Base-by-base conservation (phyloP, 1,140 invertebrate species). In the Tribolium madens region DNA sequence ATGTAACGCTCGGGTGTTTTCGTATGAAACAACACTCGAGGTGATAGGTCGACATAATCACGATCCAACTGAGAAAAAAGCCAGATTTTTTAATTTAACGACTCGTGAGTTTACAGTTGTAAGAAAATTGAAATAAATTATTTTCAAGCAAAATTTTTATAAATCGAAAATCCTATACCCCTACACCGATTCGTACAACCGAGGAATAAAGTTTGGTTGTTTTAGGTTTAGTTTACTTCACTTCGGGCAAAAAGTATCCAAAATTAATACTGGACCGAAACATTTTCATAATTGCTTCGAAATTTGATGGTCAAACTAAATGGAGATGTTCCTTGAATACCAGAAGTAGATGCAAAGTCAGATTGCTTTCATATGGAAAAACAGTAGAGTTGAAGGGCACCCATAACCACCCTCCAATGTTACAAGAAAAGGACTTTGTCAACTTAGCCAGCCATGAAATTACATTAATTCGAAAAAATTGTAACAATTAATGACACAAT, bases 321-420 rank as follows among this genome's bases (percentile, higher is more conserved):
- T 84, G 83, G 83, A 76, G 81, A 18, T 84, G 83, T 42, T 68
- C 76, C 3, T 78, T 76, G 0, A 76, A 76, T 26, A 71, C 76
- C n/a, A 80, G 77, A 57, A 72, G 21, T 0, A 76, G 68, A 64
- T 83, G 82, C 53, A 83, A 77, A 72, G 76, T 77, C 14, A 73
- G 79, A 57, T 15, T 82, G 9, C 75, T 68, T 9, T 78, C 78
- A 3, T 52, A 75, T 15, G 79, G 75, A 42, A 78, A 60, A 13
- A 46, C 70, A n/a, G 14, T 73, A 15, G 79, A 77, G 33, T 78
- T 80, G 12, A 79, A 47, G 14, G 77, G 76, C 0, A 57, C 33
- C n/a, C 82, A 83, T 50, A 83, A 80, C 12, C 82, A 83, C 75
- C 14, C 18, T 4, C 78, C 79, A 5, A 76, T 78, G 6, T 26